Evolutionary conservation across 2,888 invertebrate genomes (phyloP), one percentile per base, ranked within the genome.

Genomic region (Neoitamus cyanurus): DNA sequence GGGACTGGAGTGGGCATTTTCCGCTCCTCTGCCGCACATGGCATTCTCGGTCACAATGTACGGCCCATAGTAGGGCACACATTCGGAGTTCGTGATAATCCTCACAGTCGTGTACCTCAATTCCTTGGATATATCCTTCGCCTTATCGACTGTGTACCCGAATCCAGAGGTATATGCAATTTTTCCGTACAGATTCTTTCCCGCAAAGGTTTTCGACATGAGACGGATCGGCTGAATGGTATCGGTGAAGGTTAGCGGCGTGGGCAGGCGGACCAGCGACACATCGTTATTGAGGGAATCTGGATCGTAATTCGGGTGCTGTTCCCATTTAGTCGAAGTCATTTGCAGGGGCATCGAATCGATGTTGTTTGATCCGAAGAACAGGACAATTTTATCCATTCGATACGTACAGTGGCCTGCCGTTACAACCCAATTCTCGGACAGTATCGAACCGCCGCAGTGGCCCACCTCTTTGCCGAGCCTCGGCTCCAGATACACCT

Each of bases 161-260:
- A 89, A 91, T 30, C 91, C 91, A 2, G 90, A 90, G 5, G 91
- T 90, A 4, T 88, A 87, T 2, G 89, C 90, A 84, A 87, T 87
- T 2, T 85, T 85, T 11, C 90, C 90, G 2, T 75, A 89, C 86
- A 89, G 90, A 84, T 88, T 87, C 83, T 85, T 88, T 85, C 87
- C 87, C 11, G 87, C 46, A 85, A 87, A 84, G 2, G 78, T 69
- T 25, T 89, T 89, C 28, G 88, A 87, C 0, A 91, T 89, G 1
- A 91, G 84, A 0, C 86, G 31, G 68, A 91, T 88, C n/a, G 87
- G 88, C 84, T 88, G 88, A 84, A 92, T 90, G 25, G 72, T 77
- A 68, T 88, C 90, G 89, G 89, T 4, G 87, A 80, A 86, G 6
- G 58, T 31, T 25, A 86, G 13, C 9, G 83, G 48, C 15, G 13